Evolutionary conservation across 1,140 invertebrate species (phyloP), one percentile per base, ranked within the genome.

Genomic region (Macrocentrus cingulum): DNA sequence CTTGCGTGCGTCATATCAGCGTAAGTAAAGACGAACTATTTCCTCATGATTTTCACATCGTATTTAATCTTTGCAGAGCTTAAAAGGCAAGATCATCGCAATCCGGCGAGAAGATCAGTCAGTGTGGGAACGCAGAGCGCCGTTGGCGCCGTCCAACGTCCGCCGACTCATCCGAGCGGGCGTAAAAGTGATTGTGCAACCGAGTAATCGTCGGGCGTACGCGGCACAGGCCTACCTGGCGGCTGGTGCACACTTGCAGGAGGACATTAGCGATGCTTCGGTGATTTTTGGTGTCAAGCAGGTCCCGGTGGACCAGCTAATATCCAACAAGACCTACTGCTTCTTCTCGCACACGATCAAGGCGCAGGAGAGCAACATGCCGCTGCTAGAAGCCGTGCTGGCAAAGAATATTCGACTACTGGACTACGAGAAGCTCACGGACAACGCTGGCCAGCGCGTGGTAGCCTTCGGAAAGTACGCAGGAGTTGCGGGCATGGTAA

Each of bases 331-430:
- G 76, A 99, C 97, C 0, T 99, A 99, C 68, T 98, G 94, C 63
- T 94, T 99, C 74, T 99, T 99, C 75, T 99, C 97, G 1, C 98
- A 99, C 72, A 99, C 97, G 0, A 99, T 99, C 61, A 99, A 99
- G 79, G 98, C 96, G 0, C 97, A 99, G 76, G 94, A 98, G 71
- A 90, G 88, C 9, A 99, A 99, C 72, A 99, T 99, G 97, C 87
- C 94, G 0, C 83, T 99, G 39, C 77, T 99, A 49, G 98, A 99
- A 81, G 94, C 95, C 2, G 90, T 98, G 65, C 74, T 99, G 16
- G 94, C 97, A 67, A 95, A 95, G 86, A 97, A 97, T 71, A 98
- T 99, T 64, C 87, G 97, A 13, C 78, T 99, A 11, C 87, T 99
- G 60, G 98, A 99, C 80, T 99, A 99, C 74, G 98, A 99, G 72